These are phyloP conservation scores for Strix aluco DNA, from an alignment of 2,113 vertebrate species.

Conservation along the genomic window DNA sequence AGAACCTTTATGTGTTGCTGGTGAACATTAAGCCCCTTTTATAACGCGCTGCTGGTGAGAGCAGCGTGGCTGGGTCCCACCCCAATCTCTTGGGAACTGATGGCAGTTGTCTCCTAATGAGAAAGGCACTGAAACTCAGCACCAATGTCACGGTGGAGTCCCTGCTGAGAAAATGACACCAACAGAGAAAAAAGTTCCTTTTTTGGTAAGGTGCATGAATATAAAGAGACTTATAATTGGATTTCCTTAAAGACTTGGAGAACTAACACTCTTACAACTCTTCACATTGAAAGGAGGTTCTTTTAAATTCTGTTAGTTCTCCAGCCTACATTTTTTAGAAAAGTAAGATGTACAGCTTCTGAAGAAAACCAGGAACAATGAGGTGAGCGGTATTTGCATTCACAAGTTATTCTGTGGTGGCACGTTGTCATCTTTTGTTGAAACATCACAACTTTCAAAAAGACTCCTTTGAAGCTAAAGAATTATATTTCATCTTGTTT, in stretches of 20 bases:
- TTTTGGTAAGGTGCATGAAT: slow-evolving; percentile 77
- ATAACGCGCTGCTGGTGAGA: background rate
- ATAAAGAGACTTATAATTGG: slow-evolving; percentile 80
- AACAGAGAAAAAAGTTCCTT: slow-evolving; percentile 71
- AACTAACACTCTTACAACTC: slow-evolving; percentile 77
- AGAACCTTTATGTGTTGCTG: background rate
- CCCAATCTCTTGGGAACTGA: slow-evolving; percentile 29
- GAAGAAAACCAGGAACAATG: slow-evolving; percentile 80
- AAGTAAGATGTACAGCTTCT: slow-evolving; percentile 78
- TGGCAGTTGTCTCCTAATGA: slow-evolving; percentile 70
- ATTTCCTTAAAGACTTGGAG: slow-evolving; percentile 79
- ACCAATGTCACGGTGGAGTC: slow-evolving; percentile 64
- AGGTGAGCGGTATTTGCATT: slow-evolving; percentile 79
- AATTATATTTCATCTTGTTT: slow-evolving; percentile 75
- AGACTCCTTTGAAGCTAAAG: slow-evolving; percentile 78
- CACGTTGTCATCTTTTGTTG: slow-evolving; percentile 81
- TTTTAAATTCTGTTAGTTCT: slow-evolving; percentile 82
- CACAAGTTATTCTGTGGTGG: slow-evolving; percentile 77
- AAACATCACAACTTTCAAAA: slow-evolving; percentile 79
- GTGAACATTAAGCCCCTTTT: background rate
- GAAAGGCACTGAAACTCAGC: slow-evolving; percentile 71
- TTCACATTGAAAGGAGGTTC: slow-evolving; percentile 76
- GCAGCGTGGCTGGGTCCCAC: background rate
- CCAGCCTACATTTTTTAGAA: slow-evolving; percentile 78
- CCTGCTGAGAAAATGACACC: slow-evolving; percentile 79